Percentiles rank a stretch among this genome's conserved stretches.
These are phyloP conservation scores for Deladenus siricidicola DNA, from an alignment of 2,888 invertebrate genomes.

Conservation along the genomic window DNA sequence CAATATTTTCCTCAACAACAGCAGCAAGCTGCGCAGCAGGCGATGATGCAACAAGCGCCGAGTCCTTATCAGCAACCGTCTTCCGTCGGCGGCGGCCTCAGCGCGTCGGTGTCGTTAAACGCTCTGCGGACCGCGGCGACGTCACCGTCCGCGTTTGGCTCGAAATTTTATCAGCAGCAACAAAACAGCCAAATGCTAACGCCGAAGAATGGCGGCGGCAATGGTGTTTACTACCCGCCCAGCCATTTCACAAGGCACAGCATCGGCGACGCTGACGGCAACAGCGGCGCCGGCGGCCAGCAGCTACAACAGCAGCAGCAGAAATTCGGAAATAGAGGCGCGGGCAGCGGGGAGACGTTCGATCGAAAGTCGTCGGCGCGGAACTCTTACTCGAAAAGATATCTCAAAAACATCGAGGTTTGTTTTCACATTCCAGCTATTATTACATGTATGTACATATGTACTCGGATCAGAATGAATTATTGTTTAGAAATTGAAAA, in stretches of 20 bases:
- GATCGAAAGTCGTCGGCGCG: conserved; percentile 6
- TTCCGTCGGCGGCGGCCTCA: neutral
- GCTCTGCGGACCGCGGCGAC: conserved; percentile 9
- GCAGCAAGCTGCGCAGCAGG: neutral
- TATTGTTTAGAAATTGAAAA: too few species aligned
- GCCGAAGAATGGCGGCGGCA: neutral
- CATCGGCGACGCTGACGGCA: neutral
- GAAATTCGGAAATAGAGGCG: too few species aligned
- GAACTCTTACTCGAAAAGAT: conserved; percentile 20
- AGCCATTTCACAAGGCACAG: neutral
- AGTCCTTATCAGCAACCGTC: neutral
- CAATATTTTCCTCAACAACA: neutral
- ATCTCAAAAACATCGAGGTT: conserved; percentile 15
- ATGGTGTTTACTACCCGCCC: neutral
- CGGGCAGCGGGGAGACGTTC: conserved; percentile 3
- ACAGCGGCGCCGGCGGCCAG: too few species aligned
- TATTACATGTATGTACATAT: neutral
- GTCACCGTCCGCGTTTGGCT: neutral
- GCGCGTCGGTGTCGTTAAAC: conserved; percentile 21
- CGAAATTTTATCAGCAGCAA: neutral
- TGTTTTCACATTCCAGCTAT: neutral
- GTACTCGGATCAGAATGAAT: too few species aligned
- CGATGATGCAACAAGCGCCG: neutral
- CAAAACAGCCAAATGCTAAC: neutral
- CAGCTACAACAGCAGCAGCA: neutral